Conservation (phyloP, 2,888 invertebrate species). For the Dexiosoma caninum region DNA sequence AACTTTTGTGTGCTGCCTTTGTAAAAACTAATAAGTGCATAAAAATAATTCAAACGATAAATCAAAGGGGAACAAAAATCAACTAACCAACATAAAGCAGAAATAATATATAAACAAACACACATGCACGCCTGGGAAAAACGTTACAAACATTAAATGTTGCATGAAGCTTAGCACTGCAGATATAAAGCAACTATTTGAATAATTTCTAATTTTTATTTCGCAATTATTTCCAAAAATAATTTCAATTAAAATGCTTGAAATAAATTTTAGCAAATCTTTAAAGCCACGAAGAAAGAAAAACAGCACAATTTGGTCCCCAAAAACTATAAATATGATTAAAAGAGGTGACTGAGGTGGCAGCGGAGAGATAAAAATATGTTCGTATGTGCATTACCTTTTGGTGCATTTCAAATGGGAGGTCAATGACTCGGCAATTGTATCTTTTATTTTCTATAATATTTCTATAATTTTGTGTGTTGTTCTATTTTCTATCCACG, state of each 20-base stretch:
- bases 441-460: conserved; percentile 19
- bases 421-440: conserved; percentile 43
- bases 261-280: not conserved
- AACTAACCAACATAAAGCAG: not conserved
- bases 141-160: not conserved
- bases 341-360: not conserved
- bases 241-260: not conserved
- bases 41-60: conserved; percentile 22
- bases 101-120: not conserved
- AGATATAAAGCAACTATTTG: conserved; percentile 1
- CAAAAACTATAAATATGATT: not conserved
- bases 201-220: not conserved
- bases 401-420: not conserved
- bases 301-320: not conserved
- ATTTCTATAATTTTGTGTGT: not conserved
- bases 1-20: conserved; percentile 3
- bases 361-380: not conserved
- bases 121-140: not conserved
- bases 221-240: conserved; percentile 6
- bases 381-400: not conserved
- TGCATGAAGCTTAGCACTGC: conserved; percentile 13
- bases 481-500: not conserved
- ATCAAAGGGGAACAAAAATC: not conserved
- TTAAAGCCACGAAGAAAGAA: not conserved
- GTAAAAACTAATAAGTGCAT: conserved; percentile 17